Percentiles rank a stretch among this genome's conserved stretches.
phyloP scores from a whole-genome alignment of 2,113 vertebrate genomes.

The Corythornis vintsioides region DNA sequence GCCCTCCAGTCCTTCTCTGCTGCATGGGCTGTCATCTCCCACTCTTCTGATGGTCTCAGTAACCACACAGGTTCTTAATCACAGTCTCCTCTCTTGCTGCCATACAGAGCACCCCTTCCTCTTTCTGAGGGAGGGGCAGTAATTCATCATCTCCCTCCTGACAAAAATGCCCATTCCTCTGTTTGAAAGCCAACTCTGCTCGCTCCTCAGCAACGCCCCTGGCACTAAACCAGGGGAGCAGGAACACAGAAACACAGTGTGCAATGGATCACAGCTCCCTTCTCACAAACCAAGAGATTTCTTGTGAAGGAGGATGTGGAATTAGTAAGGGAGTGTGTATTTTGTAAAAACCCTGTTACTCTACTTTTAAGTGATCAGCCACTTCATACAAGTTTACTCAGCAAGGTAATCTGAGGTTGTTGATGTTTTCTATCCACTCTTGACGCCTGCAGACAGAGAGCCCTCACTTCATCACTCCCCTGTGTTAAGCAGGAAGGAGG shows the following conservation, averaged over 20 bases:
- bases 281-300: neutral
- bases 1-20: neutral
- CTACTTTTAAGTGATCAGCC: neutral
- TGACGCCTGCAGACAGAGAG: neutral
- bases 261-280: neutral
- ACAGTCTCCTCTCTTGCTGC: neutral
- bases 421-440: neutral
- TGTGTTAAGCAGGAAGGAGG: neutral
- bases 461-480: neutral
- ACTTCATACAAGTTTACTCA: neutral
- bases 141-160: neutral
- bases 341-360: neutral
- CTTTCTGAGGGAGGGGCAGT: neutral
- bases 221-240: neutral
- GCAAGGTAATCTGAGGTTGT: neutral
- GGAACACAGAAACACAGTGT: neutral
- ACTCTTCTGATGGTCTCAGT: neutral
- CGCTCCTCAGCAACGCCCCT: neutral
- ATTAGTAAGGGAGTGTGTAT: neutral
- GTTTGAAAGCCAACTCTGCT: neutral
- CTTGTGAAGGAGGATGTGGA: rapidly evolving
- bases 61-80: neutral
- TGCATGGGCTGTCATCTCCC: rapidly evolving
- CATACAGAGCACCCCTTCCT: neutral
- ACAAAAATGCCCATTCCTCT: neutral